phyloP scores from a whole-genome alignment of 1,140 invertebrate species.

The Amyelois transitella region DNA sequence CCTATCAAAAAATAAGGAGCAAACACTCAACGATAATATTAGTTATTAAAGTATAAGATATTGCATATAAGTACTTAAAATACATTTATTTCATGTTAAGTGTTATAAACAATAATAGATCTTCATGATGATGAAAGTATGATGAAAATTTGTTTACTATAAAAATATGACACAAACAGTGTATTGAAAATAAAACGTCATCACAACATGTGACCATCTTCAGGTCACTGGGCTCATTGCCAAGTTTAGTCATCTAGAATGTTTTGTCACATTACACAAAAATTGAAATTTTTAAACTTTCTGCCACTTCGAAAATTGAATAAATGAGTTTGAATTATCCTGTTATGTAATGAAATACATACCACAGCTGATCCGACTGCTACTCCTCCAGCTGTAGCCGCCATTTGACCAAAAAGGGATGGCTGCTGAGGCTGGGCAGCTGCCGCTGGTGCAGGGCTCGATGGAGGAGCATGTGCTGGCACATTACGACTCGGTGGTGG shows the following conservation, averaged over 20 bases:
- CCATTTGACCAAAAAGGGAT: constrained; percentile 89
- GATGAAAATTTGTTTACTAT: constrained; percentile 37
- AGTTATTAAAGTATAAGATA: too few relatives aligned
- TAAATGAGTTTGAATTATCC: constrained; percentile 3
- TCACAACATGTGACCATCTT: constrained; percentile 32
- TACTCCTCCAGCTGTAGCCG: constrained; percentile 92
- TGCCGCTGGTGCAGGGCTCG: constrained; percentile 75
- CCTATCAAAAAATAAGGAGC: too few relatives aligned
- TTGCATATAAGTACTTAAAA: too few relatives aligned
- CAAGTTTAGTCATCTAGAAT: constrained; percentile 19
- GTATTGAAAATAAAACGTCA: constrained; percentile 29
- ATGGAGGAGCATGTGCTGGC: constrained; percentile 74
- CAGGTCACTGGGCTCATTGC: constrained; percentile 27
- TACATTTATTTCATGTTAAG: too few relatives aligned
- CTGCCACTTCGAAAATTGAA: constrained; percentile 14
- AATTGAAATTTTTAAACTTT: constrained; percentile 4
- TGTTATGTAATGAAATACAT: constrained; percentile 65
- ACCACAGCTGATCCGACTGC: constrained; percentile 90
- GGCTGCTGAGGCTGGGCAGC: constrained; percentile 75
- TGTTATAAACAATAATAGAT: too few relatives aligned
- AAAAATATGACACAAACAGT: constrained; percentile 15
- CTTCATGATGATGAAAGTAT: too few relatives aligned
- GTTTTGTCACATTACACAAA: constrained; percentile 1
- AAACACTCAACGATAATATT: too few relatives aligned
- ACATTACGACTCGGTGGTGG: constrained; percentile 64